Evolutionary conservation across 2,888 invertebrate species (phyloP).

Genomic region (Hypena proboscidalis): DNA sequence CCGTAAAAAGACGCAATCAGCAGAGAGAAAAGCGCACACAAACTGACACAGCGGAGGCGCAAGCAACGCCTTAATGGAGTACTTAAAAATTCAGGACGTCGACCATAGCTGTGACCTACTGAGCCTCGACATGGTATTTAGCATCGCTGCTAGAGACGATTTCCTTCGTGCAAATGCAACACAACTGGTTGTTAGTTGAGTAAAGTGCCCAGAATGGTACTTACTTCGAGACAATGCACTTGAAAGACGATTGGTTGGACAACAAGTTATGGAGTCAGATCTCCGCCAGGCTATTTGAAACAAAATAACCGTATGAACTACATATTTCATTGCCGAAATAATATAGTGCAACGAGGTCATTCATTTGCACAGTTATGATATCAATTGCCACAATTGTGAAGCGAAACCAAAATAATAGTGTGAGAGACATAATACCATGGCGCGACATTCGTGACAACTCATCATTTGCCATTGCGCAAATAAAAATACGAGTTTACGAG

Average conservation of each 20-base stretch:
- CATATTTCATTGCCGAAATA: constrained; percentile 26
- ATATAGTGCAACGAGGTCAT: constrained; percentile 40
- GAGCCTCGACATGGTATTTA: constrained; percentile 46
- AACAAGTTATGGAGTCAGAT: constrained; percentile 34
- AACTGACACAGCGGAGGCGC: constrained; percentile 51
- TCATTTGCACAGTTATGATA: constrained; percentile 42
- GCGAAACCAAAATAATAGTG: constrained; percentile 41
- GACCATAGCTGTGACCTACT: constrained; percentile 68
- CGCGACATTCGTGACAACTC: constrained; percentile 19
- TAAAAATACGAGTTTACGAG: constrained; percentile 11
- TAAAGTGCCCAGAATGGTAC: constrained; percentile 15
- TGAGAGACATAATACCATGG: constrained; percentile 25
- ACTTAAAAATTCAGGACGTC: constrained; percentile 81
- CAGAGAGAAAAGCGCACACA: constrained; percentile 74
- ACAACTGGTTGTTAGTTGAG: constrained; percentile 12
- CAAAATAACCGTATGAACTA: constrained; percentile 43
- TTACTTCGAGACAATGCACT: constrained; percentile 29
- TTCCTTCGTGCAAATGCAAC: constrained; percentile 28
- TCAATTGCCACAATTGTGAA: constrained; percentile 47
- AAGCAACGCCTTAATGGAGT: constrained; percentile 68
- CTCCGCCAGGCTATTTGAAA: constrained; percentile 70
- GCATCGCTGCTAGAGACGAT: constrained; percentile 38
- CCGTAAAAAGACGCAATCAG: constrained; percentile 81
- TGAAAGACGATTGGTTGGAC: constrained; percentile 15
- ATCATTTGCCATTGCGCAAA: constrained; percentile 25